Evolutionary conservation across 2,888 invertebrate species (phyloP), one percentile per base, ranked within the genome.

Genomic region (Serripes groenlandicus): DNA sequence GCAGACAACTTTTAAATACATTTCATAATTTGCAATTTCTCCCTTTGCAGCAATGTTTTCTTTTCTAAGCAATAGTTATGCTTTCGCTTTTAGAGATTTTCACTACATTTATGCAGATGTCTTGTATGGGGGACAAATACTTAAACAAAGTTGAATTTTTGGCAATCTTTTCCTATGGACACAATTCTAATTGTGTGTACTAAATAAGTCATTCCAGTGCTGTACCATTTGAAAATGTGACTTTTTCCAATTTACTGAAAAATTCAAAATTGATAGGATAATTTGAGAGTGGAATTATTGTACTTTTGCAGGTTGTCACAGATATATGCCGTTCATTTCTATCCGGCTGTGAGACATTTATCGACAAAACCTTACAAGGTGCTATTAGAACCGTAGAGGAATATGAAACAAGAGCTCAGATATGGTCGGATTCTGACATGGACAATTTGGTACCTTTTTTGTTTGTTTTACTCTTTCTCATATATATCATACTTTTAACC

Each of bases 341-440:
- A 54, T 83, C 75, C 54, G 93, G 93, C 5, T 90, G 92, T 81
- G 92, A 91, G 68, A 81, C 83, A 32, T 91, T 93, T 60, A 88
- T 92, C 26, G 92, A 91, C 83, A 91, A 89, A 73, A 92, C 92
- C 0, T 84, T 93, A 52, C 91, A 92, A 72, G 91, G 91, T 0
- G 91, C 91, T 9, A 74, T 93, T 42, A 76, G 84, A 62, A 90
- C 91, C 3, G 78, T 93, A 5, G 92, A 93, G 62, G 90, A 91
- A 5, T 90, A 89, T 69, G 91, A 92, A 76, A 68, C 73, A 2
- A 86, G 80, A 70, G 89, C 91, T 15, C 85, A 91, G 37, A 66
- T 66, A 23, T 66, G 66, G 66, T 66, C 66, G 2, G 66, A 66
- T 23, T 23, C 66, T 15, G 21, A 23, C 18, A 49, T 26, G 18